These are phyloP conservation scores for Spermophilus dauricus DNA, from an alignment of 2,113 vertebrate genomes.

Conservation along the genomic window DNA sequence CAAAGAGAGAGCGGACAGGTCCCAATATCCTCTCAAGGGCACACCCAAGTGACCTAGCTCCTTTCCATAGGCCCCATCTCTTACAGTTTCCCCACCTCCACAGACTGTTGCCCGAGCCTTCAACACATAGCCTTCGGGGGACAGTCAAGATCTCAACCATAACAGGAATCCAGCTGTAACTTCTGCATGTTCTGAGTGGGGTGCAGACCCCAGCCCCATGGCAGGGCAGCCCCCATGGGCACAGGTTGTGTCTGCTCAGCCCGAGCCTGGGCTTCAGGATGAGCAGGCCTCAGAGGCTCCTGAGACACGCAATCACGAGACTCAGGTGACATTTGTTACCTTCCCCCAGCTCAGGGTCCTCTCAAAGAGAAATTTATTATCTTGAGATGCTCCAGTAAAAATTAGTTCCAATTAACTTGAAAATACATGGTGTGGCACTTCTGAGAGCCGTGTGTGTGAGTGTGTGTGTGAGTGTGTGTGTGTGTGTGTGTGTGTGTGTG, in stretches of 20 bases:
- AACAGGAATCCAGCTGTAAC: neutral
- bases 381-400: neutral
- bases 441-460: neutral
- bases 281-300: neutral
- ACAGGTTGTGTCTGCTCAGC: neutral
- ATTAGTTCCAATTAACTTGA: neutral
- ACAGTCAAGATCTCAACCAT: neutral
- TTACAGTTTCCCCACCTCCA: neutral
- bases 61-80: neutral
- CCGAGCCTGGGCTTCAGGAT: neutral
- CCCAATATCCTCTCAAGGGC: neutral
- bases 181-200: neutral
- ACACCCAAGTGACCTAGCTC: neutral
- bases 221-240: rapidly evolving
- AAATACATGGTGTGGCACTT: neutral
- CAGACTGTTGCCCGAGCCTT: too few relatives aligned
- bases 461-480: neutral
- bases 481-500: too few relatives aligned
- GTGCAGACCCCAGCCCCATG: neutral
- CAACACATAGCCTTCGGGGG: neutral
- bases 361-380: neutral
- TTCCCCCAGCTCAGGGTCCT: neutral
- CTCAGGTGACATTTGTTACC: neutral
- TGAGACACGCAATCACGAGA: neutral
- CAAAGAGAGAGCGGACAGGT: too few relatives aligned